Base-by-base conservation (phyloP, 1,140 invertebrate species). In the Laupala kohalensis region DNA sequence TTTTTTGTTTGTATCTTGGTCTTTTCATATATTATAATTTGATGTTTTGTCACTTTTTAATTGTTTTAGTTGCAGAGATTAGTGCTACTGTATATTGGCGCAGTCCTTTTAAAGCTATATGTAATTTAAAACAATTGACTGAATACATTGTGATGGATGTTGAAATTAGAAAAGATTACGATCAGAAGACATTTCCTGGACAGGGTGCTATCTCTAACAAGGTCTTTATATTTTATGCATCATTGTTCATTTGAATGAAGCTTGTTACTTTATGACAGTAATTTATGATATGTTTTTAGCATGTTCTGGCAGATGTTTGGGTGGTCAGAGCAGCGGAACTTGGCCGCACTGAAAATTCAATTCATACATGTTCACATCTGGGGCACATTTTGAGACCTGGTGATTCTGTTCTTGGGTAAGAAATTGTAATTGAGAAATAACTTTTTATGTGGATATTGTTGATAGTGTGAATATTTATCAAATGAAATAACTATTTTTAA, bases 71-170 rank as follows among this genome's bases (percentile, higher is more conserved):
- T 78, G 92, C 94, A 74, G 95, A 98, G 80, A 77, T 98, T 4
- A 92, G 83, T 76, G 85, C 90, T 15, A 88, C 86, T 6, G 79
- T 87, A 3, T 99, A 90, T 80, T 99, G 94, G 90, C 84, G 95
- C 75, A 80, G 88, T 74, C 92, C 94, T 6, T 99, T 99, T 79
- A 83, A 86, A 37, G 86, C 89, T 62, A 88, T 99, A 66, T 96
- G 92, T 77, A 90, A 92, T 78, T 91, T 93, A 0, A 97, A 95
- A 80, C 93, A 97, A 77, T 81, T 99, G 67, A 88, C 89, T 3
- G 94, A 99, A 80, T 99, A 93, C 78, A 88, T 93, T 76, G 93
- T 99, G 0, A 97, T 99, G 91, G 92, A 99, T 78, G 89, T 97
- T 73, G 95, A 98, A 77, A 82, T 89, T 62, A 89, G 97, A 4